A percentile compares a stretch with the other conserved stretches of the same genome.
Conservation (phyloP, 1,140 invertebrate genomes). For the Ceratitis capitata region DNA sequence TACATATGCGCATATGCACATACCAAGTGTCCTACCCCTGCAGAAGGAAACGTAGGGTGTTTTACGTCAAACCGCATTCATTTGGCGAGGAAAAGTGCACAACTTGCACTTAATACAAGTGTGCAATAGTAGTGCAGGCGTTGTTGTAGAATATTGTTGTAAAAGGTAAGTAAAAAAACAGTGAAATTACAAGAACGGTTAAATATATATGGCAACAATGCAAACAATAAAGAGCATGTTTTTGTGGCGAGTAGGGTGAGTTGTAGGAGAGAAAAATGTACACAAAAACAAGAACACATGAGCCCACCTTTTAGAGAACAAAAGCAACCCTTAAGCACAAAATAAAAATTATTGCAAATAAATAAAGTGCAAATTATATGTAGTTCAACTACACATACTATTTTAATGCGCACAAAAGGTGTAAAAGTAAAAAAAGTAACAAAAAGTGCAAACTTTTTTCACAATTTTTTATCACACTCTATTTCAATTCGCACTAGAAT, state of each 20-base stretch:
- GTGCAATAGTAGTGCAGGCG: background rate
- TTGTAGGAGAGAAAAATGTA: background rate
- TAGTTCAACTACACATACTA: background rate
- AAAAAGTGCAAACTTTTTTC: slow-evolving; percentile 1
- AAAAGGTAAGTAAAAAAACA: background rate
- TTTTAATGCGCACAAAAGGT: background rate
- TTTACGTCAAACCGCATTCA: background rate
- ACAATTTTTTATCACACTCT: background rate
- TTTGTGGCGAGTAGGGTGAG: background rate
- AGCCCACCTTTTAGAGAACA: background rate
- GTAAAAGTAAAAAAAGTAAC: background rate
- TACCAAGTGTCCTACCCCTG: too few species aligned
- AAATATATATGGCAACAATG: background rate
- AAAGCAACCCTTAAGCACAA: slow-evolving; percentile 4
- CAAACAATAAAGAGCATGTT: background rate
- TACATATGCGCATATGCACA: too few species aligned
- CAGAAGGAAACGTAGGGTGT: background rate
- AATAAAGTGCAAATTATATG: background rate
- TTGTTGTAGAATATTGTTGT: background rate
- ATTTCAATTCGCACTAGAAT: background rate
- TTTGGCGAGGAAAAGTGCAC: background rate
- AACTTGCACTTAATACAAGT: background rate
- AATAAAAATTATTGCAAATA: background rate
- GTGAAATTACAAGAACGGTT: background rate
- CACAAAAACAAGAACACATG: background rate